Evolutionary conservation across 2,113 vertebrate species (phyloP).

Genomic region (Microtus pennsylvanicus): DNA sequence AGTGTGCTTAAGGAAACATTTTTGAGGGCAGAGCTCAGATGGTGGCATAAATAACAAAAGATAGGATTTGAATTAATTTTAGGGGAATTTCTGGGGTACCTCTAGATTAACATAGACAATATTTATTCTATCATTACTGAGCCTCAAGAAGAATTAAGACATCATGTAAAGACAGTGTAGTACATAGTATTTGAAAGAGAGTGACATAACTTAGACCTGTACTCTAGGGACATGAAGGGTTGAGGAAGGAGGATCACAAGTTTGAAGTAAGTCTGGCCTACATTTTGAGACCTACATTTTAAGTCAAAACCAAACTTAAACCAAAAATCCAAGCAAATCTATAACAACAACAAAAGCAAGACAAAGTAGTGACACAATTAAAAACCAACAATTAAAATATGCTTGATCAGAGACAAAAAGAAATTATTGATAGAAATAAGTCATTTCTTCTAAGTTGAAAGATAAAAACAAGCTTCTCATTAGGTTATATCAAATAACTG

Average conservation of each 20-base stretch:
- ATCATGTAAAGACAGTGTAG: not conserved
- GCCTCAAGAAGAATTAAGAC: not conserved
- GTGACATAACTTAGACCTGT: no score
- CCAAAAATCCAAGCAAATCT: no score
- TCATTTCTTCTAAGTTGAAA: not conserved
- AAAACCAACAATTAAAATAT: not conserved
- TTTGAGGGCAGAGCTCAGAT: not conserved
- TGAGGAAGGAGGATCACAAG: not conserved
- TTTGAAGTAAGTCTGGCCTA: not conserved
- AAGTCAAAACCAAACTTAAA: not conserved
- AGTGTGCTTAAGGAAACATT: not conserved
- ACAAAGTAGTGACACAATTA: not conserved
- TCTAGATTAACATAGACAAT: not conserved
- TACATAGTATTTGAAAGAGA: not conserved
- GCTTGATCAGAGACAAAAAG: not conserved
- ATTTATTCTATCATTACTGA: not conserved
- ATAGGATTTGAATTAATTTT: not conserved
- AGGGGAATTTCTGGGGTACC: not conserved
- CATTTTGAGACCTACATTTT: not conserved
- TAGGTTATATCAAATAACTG: not conserved
- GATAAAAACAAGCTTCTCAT: not conserved
- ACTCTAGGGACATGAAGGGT: no score
- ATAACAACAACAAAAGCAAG: not conserved
- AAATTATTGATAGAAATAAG: not conserved
- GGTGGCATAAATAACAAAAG: not conserved